Conservation (phyloP, 2,888 invertebrate species). For the Cephalotes varians region DNA sequence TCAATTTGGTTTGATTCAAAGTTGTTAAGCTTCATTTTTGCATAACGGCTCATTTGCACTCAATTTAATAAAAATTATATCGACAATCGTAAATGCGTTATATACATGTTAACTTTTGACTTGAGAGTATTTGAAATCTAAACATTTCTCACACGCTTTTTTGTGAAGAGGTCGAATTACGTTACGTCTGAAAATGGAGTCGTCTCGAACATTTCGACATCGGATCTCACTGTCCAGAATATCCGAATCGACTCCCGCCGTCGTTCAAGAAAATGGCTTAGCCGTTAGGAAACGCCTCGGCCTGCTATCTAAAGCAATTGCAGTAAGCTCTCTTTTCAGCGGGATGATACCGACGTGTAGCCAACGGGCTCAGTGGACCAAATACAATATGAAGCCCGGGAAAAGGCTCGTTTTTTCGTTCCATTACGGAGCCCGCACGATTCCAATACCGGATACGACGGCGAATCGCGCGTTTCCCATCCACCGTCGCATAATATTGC, state of each 20-base stretch:
- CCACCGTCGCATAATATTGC: constrained; percentile 17
- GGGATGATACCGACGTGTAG: constrained; percentile 48
- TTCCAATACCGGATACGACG: constrained; percentile 21
- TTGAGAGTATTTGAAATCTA: constrained; percentile 8
- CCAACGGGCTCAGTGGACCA: constrained; percentile 23
- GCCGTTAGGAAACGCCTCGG: constrained; percentile 65
- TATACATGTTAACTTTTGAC: neutral
- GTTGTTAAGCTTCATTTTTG: neutral
- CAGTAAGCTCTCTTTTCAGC: constrained; percentile 59
- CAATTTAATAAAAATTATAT: neutral
- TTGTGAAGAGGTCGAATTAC: constrained; percentile 29
- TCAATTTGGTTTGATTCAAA: neutral
- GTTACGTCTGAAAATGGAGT: constrained; percentile 36
- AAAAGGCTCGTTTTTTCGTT: constrained; percentile 1
- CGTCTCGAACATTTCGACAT: constrained; percentile 29
- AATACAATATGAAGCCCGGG: constrained; percentile 35
- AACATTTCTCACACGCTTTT: constrained; percentile 11
- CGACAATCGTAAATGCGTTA: neutral
- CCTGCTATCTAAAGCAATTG: constrained; percentile 62
- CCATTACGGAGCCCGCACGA: constrained; percentile 24
- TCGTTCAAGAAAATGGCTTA: constrained; percentile 65
- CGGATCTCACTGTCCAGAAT: constrained; percentile 45
- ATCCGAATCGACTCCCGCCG: constrained; percentile 60
- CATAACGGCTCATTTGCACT: neutral
- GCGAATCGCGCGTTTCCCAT: constrained; percentile 2